Evolutionary conservation across 2,888 invertebrate species (phyloP), one percentile per base, ranked within the genome.

Genomic region (Polydrusus pterygomalis): DNA sequence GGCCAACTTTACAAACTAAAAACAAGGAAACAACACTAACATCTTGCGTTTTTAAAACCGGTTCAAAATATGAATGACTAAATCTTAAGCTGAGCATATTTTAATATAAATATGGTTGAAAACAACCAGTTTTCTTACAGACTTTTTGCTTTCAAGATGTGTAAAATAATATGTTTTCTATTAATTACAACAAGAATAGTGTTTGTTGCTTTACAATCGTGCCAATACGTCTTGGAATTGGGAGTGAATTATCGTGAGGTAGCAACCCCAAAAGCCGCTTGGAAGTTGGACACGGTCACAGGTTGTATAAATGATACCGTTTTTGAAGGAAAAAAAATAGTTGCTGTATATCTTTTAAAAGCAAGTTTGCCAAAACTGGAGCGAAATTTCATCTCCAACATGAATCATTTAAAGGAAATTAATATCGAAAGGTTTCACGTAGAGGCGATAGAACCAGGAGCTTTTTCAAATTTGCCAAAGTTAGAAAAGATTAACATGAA

Each of bases 271-370:
- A 51, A 51, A 10, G 17, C 51, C 11, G 9, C 18, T 9, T 51
- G 51, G 51, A 18, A 51, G 3, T 18, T 11, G 17, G 18, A 6
- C 1, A 18, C 18, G 11, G 20, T 47, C 25, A 47, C n/a, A 25
- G 63, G 25, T 20, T 64, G 63, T 30, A 64, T 64, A 17, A 64
- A 45, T 47, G 63, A 40, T 1, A 25, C 20, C n/a, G 11, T 45
- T 7, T 40, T 64, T 20, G 2, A 3, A 20, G n/a, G 6, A 11
- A 18, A 25, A n/a, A 11, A 64, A n/a, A 25, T 64, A 1, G 11
- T 13, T n/a, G 18, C 13, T n/a, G 13, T 64, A 9, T 51, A 9
- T 1, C 9, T 63, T 38, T 60, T 30, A 60, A 34, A 17, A 34
- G 18, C 17, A 17, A n/a, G 43, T 13, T 43, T 43, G n/a, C 43